These are phyloP conservation scores for Recurvirostra avosetta DNA, from an alignment of 2,113 vertebrate species.

Conservation along the genomic window DNA sequence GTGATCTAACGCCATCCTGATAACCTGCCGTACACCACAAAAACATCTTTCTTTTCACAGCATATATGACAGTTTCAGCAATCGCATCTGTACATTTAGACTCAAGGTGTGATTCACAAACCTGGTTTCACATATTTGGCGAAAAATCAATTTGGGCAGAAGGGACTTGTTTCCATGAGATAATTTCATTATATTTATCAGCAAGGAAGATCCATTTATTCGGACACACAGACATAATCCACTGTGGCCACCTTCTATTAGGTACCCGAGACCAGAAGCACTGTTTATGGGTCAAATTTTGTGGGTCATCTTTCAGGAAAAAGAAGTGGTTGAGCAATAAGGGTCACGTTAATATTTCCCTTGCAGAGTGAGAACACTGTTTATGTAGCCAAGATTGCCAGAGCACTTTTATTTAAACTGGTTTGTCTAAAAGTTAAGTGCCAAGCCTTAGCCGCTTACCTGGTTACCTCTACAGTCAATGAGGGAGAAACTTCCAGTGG, in stretches of 20 bases:
- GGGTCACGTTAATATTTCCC: neutral
- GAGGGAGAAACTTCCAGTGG: neutral
- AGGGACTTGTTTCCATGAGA: neutral
- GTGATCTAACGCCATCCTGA: neutral
- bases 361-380: neutral
- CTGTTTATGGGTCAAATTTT: neutral
- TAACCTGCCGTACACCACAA: neutral
- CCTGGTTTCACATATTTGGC: neutral
- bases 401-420: neutral
- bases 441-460: neutral
- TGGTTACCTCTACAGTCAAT: neutral
- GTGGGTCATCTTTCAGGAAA: neutral
- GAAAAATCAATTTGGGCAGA: neutral
- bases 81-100: neutral
- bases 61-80: neutral
- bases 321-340: neutral
- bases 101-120: neutral
- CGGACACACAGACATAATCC: neutral
- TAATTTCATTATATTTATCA: neutral
- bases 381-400: neutral
- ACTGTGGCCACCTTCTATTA: neutral
- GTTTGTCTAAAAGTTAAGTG: neutral
- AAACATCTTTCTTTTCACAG: neutral
- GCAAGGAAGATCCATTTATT: neutral
- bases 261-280: neutral